Conservation (phyloP, 2,888 invertebrate genomes). For the Caenorhabditis japonica region DNA sequence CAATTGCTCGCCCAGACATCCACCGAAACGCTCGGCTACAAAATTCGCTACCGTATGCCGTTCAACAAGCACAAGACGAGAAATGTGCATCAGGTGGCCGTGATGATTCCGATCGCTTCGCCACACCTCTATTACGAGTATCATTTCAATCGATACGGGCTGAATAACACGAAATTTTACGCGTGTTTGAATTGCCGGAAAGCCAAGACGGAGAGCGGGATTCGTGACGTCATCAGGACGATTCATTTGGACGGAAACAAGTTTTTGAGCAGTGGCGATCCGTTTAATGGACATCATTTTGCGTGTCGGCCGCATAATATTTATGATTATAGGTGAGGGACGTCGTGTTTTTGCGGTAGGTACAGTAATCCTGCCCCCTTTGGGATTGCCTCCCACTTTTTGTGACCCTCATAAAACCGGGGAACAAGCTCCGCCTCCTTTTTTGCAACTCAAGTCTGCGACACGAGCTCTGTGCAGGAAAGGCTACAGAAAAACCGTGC, state of each 20-base stretch:
- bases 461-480: too few relatives aligned
- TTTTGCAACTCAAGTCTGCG: too few relatives aligned
- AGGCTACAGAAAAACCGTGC: too few relatives aligned
- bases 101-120: slow-evolving; percentile 47
- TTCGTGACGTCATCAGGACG: slow-evolving; percentile 62
- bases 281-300: slow-evolving; percentile 63
- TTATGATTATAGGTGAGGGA: slow-evolving; percentile 39
- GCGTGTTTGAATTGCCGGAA: slow-evolving; percentile 62
- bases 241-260: slow-evolving; percentile 57
- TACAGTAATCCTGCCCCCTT: too few relatives aligned
- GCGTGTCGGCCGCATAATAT: slow-evolving; percentile 55
- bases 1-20: background rate
- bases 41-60: slow-evolving; percentile 43
- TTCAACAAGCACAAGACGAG: slow-evolving; percentile 39
- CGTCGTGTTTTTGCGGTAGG: too few relatives aligned
- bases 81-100: slow-evolving; percentile 57
- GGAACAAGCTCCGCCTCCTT: too few relatives aligned
- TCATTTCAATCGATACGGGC: slow-evolving; percentile 57
- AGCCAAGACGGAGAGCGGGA: slow-evolving; percentile 56
- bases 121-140: slow-evolving; percentile 59
- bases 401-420: too few relatives aligned
- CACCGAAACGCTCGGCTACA: slow-evolving; percentile 13
- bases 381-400: too few relatives aligned
- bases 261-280: slow-evolving; percentile 58
- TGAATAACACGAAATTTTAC: slow-evolving; percentile 58